Evolutionary conservation across 2,797 vertebrate species (phyloP), one percentile per base, ranked within the genome.

Genomic region (Sarcoramphus papa): DNA sequence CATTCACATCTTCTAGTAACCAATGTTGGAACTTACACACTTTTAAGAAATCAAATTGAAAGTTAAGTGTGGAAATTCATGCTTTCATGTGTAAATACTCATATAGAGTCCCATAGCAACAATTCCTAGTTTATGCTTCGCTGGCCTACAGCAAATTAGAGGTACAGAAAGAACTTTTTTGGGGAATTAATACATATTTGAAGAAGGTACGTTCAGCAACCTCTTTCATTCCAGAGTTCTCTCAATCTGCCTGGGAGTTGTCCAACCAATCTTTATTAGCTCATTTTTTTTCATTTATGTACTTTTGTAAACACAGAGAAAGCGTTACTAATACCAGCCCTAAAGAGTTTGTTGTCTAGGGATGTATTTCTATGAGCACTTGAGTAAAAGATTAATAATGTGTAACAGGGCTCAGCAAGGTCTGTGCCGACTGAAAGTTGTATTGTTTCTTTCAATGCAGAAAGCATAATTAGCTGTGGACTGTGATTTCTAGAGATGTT

Each of bases 181-280:
- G 1, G 40, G 54, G 45, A 56, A 7, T 59, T 7, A 82, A 31
- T 37, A 11, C 1, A 0, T 56, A 0, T 41, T n/a, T 51, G 63
- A 53, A 50, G 84, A 43, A 47, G 65, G 14, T 20, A 23, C 47
- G 69, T 75, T 30, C 53, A 56, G 51, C 69, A 2, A 8, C 16
- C 25, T 60, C 30, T 81, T 41, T 31, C 10, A 41, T 78, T 75
- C 60, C 30, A 8, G 25, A 54, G 40, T 40, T 59, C 63, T 59
- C 48, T 35, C 20, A 10, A 0, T 24, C 35, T 81, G 15, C 18
- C 19, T 59, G n/a, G 48, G 47, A 6, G 48, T 75, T 78, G 41
- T 25, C 47, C 57, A n/a, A 1, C 57, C 63, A 13, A 3, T 56
- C 41, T 75, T 31, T 21, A 7, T 27, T 62, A 41, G 47, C 19